Evolutionary conservation across 2,888 invertebrate species (phyloP).

Genomic region (Laspeyria flexula): DNA sequence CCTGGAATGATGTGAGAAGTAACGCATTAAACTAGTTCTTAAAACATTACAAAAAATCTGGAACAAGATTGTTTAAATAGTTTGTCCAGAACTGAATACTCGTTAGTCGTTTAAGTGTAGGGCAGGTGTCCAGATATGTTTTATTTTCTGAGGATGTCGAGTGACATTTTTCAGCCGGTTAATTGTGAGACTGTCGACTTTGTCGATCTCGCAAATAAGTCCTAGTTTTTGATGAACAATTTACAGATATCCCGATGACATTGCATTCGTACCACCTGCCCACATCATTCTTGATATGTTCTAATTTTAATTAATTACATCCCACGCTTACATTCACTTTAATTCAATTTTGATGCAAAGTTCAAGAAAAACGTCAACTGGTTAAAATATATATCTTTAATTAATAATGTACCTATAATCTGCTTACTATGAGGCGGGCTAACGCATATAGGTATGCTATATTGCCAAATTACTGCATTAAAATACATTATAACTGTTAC

Average conservation of each 20-base stretch:
- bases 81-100: constrained; percentile 42
- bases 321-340: neutral
- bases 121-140: constrained; percentile 67
- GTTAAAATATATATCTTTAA: too few species aligned
- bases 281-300: constrained; percentile 44
- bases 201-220: constrained; percentile 61
- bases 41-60: constrained; percentile 43
- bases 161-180: constrained; percentile 79
- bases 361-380: too few species aligned
- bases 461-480: too few species aligned
- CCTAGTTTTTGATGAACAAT: constrained; percentile 70
- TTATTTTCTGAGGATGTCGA: constrained; percentile 72
- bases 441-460: too few species aligned
- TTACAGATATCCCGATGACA: constrained; percentile 65
- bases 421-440: too few species aligned
- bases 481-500: too few species aligned
- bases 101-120: constrained; percentile 52
- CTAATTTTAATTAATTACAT: constrained; percentile 42
- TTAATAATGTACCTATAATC: too few species aligned
- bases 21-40: constrained; percentile 33
- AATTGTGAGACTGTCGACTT: constrained; percentile 64
- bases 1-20: constrained; percentile 17
- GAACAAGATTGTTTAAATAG: constrained; percentile 42
- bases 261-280: constrained; percentile 68
- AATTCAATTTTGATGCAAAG: too few species aligned